These are phyloP conservation scores for Pelvicachromis taeniatus DNA, from an alignment of 2,113 vertebrate genomes.

Conservation along the genomic window DNA sequence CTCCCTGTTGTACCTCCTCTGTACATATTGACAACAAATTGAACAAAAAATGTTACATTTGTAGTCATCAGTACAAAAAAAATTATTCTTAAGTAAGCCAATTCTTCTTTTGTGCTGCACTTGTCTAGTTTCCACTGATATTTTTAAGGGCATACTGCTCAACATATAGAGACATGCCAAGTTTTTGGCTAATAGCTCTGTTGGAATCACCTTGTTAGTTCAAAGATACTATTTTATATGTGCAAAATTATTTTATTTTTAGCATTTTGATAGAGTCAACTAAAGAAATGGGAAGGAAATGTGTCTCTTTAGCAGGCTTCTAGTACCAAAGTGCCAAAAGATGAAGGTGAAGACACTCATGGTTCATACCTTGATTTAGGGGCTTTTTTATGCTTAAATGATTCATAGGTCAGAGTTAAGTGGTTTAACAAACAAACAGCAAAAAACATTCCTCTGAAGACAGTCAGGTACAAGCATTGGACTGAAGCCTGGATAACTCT, in stretches of 20 bases:
- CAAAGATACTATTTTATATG: background rate
- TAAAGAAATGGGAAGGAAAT: background rate
- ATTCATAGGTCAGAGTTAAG: background rate
- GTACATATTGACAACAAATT: background rate
- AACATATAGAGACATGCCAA: background rate
- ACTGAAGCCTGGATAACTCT: background rate
- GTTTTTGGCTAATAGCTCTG: background rate
- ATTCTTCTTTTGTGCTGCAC: background rate
- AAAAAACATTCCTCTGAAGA: background rate
- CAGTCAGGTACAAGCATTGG: background rate
- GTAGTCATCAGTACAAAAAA: background rate
- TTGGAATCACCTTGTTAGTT: background rate
- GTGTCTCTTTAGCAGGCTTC: background rate
- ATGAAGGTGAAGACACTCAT: background rate
- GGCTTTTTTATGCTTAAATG: background rate
- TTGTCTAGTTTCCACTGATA: background rate
- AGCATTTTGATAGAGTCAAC: background rate
- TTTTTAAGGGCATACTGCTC: background rate
- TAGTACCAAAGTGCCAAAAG: background rate
- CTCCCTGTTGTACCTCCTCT: background rate
- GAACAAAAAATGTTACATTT: background rate
- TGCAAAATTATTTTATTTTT: background rate
- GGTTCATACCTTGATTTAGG: background rate
- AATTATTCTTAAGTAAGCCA: background rate
- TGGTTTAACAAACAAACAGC: background rate